Evolutionary conservation across 2,888 invertebrate species (phyloP), one percentile per base, ranked within the genome.

Genomic region (Ophion costatus): DNA sequence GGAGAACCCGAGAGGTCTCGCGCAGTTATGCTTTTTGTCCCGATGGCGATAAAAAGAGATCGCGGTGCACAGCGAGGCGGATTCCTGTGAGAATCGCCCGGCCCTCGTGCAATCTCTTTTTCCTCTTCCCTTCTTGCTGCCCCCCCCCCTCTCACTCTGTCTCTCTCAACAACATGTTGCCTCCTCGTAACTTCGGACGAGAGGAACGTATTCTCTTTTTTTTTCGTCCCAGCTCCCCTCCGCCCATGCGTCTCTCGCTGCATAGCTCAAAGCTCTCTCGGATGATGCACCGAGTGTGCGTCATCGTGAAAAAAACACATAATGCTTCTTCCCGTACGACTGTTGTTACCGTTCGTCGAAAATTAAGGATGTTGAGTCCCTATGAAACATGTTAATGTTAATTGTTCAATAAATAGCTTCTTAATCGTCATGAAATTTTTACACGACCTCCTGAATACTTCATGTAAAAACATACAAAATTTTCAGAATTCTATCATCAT

Each of bases 21-120:
- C 45, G 59, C 82, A 51, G 69, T 79, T 67, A 38, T 22, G 56
- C 61, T 90, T 91, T 91, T 91, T 89, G 88, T 88, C 74, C 38
- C 66, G 56, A 51, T 61, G 66, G 29, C 10, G 51, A 61, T 20
- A 51, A 63, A 70, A 63, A 78, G 14, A 63, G 63, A 51, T 51
- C 64, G 51, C 20, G 29, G 11, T 20, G 57, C 29, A 14, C 22
- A 7, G 42, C 22, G 57, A 20, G 33, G 73, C 88, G 87, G 85
- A 88, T 89, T 89, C 81, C 89, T 91, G 91, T 92, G 92, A 92
- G 92, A 92, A 92, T 90, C 87, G 56, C 56, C 56, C 56, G 17
- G 14, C 56, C 56, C 56, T 56, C 56, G 10, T 9, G 38, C 38
- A 38, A 38, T 38, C 38, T 38, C 38, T 38, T 38, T 38, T 38